Evolutionary conservation across 2,888 invertebrate genomes (phyloP).

Genomic region (Thereva unica): DNA sequence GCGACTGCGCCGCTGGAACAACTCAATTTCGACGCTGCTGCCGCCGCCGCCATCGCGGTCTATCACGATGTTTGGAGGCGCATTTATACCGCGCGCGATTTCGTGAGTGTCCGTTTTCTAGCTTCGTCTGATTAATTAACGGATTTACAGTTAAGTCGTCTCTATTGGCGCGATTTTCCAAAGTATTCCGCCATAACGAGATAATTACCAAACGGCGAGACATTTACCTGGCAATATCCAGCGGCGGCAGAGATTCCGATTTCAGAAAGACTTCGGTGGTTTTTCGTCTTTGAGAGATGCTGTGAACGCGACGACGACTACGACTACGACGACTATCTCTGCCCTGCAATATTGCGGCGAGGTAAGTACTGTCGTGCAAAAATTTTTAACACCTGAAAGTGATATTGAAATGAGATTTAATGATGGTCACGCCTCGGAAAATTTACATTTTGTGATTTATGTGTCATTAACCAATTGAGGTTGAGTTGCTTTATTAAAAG

Average conservation of each 20-base stretch:
- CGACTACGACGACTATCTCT: too few relatives aligned
- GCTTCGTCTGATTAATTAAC: slow-evolving; percentile 26
- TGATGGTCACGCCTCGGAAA: slow-evolving; percentile 26
- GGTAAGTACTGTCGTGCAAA: slow-evolving; percentile 23
- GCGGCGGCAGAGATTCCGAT: too few relatives aligned
- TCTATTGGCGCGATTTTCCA: slow-evolving; percentile 12
- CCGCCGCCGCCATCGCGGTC: slow-evolving; percentile 12
- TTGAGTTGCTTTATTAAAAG: too few relatives aligned
- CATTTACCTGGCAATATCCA: too few relatives aligned
- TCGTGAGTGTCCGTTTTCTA: slow-evolving; percentile 26
- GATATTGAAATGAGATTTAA: slow-evolving; percentile 16
- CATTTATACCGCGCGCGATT: not conserved
- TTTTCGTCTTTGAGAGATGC: too few relatives aligned
- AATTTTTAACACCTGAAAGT: slow-evolving; percentile 30
- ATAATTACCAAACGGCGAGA: slow-evolving; percentile 19
- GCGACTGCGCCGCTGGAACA: slow-evolving; percentile 9
- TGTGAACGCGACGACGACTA: too few relatives aligned
- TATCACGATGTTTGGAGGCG: slow-evolving; percentile 27
- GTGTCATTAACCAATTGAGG: not conserved
- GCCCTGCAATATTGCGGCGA: not conserved
- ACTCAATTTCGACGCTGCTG: slow-evolving; percentile 11
- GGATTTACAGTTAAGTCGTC: slow-evolving; percentile 3
- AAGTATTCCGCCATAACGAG: slow-evolving; percentile 7
- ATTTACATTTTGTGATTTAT: slow-evolving; percentile 28
- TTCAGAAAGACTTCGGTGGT: too few relatives aligned